Base-by-base conservation (phyloP, 92 coral and sea anemone species). In the Epizoanthus stellaris region DNA sequence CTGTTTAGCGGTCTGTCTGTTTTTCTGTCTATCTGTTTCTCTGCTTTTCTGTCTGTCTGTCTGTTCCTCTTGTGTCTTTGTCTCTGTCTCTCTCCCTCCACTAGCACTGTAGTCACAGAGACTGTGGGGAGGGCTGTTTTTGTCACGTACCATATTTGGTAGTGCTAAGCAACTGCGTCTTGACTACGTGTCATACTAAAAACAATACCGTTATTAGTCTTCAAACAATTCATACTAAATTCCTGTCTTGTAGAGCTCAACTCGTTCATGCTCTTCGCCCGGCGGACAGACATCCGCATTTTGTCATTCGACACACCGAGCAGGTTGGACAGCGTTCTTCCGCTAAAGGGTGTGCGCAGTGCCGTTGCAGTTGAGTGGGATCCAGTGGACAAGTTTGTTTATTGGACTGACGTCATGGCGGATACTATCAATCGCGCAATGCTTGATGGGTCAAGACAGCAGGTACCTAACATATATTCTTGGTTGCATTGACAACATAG, bases 321-420 rank as follows among this genome's bases (percentile, higher is more conserved):
- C 52, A 81, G 83, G 70, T 82, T 82, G 54, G 85, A 81, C 85
- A 81, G 74, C 67, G 88, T 84, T 23, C 67, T 88, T 3, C 91
- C 91, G 11, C 65, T 88, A 25, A 86, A 63, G 34, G 75, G 83
- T 63, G 81, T 88, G 43, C 73, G 60, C 34, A 86, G 75, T 64
- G 91, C 87, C 30, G 70, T 88, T 76, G 91, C 86, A 40, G 77
- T 88, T 19, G 91, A 88, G 16, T 88, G 56, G 73, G 91, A 88
- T 62, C 88, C 88, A 0, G 85, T 88, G 25, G 91, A 76, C n/a
- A 68, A 74, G 25, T 88, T 83, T 83, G 87, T 88, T 14, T 88
- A 88, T 40, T 88, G 91, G 91, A 76, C 91, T 25, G 91, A 88
- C 77, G 84, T 67, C 75, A 76, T 82, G 66, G 75, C 81, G 34